A percentile compares a stretch with the other conserved stretches of the same genome.
These are phyloP conservation scores for Gymnopithys bicolor DNA, from an alignment of 2,797 vertebrate genomes.

Conservation along the genomic window DNA sequence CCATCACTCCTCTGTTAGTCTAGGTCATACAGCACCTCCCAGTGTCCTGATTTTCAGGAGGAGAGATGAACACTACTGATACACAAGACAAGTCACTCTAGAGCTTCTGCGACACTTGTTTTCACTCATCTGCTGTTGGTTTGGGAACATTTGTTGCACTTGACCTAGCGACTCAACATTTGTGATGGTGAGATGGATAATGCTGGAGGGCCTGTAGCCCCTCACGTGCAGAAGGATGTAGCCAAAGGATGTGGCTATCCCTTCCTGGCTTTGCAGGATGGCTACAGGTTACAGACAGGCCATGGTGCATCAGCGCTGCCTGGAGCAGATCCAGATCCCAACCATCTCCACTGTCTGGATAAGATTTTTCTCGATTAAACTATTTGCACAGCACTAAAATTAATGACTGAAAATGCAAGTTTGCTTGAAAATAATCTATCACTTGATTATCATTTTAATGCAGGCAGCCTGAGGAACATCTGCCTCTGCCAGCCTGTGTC, in stretches of 20 bases:
- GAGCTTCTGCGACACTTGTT: not conserved
- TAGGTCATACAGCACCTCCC: not conserved
- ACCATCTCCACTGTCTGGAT: not conserved
- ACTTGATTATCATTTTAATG: conserved; percentile 59
- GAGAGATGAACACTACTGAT: not conserved
- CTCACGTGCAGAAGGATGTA: not conserved
- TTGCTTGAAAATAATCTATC: conserved; percentile 66
- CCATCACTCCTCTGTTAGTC: not conserved
- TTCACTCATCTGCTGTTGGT: not conserved
- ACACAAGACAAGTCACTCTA: not conserved
- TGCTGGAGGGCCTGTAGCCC: not conserved
- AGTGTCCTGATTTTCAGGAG: not conserved
- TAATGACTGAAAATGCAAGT: conserved; percentile 57
- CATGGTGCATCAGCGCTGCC: not conserved
- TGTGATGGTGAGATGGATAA: not conserved
- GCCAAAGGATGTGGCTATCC: not conserved
- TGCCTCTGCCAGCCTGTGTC: conserved; percentile 41
- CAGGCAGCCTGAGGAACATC: conserved; percentile 54
- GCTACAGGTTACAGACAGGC: not conserved
- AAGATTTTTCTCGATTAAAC: not conserved
- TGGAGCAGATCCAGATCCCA: not conserved
- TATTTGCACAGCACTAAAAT: conserved; percentile 44
- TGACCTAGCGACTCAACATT: not conserved
- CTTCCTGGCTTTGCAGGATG: not conserved
- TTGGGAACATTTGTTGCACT: not conserved